A percentile compares a stretch with the other conserved stretches of the same genome.
phyloP scores from a whole-genome alignment of 2,888 invertebrate genomes.

The Loripinus fragilis region DNA sequence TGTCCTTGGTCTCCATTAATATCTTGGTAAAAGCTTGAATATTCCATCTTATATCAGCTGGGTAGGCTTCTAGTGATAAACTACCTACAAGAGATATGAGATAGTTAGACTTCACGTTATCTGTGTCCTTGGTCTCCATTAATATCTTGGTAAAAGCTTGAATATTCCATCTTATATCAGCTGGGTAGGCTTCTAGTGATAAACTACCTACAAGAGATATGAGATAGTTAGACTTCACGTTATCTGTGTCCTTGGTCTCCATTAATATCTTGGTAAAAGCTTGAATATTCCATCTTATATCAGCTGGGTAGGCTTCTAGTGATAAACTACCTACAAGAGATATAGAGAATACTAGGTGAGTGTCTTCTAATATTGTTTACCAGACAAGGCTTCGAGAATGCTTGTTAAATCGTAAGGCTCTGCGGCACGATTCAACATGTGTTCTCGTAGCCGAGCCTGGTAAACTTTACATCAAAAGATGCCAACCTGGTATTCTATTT shows the following conservation, averaged over 20 bases:
- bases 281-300: conserved; percentile 61
- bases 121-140: background rate
- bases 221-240: background rate
- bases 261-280: conserved; percentile 24
- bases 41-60: conserved; percentile 61
- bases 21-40: conserved; percentile 38
- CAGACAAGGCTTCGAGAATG: no score
- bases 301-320: conserved; percentile 40
- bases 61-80: conserved; percentile 23
- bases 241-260: background rate
- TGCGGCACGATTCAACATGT: no score
- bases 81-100: background rate
- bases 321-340: background rate
- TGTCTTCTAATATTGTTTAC: no score
- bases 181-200: conserved; percentile 29
- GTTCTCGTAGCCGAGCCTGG: no score
- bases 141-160: conserved; percentile 39
- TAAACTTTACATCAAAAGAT: no score
- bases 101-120: background rate
- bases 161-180: conserved; percentile 60
- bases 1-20: background rate
- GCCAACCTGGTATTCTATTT: no score
- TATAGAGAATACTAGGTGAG: no score
- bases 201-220: background rate
- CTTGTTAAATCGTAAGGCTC: no score